Percentiles rank a stretch among this genome's conserved stretches.
phyloP scores from a whole-genome alignment of 1,140 invertebrate genomes.

The Nasonia vitripennis region DNA sequence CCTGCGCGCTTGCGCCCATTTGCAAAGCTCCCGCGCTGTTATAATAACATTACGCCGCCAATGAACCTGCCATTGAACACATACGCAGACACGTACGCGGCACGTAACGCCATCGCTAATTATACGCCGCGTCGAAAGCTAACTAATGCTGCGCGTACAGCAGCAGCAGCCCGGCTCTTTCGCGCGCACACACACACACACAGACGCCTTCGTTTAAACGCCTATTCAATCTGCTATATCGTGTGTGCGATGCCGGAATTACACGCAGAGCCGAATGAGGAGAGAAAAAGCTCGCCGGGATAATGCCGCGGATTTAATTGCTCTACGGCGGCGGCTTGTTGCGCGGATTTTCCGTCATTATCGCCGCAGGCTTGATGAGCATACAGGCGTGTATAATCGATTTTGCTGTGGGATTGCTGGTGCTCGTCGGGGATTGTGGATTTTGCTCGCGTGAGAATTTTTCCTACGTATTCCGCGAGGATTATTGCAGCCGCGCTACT shows the following conservation, averaged over 20 bases:
- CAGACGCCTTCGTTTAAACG: neutral
- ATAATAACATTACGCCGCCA: conserved; percentile 71
- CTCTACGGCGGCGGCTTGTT: neutral
- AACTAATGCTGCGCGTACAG: neutral
- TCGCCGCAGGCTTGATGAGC: neutral
- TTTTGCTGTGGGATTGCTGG: neutral
- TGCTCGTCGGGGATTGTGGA: neutral
- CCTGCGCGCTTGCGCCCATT: conserved; percentile 60
- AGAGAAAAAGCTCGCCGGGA: neutral
- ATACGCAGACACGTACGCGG: conserved; percentile 56
- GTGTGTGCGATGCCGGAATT: neutral
- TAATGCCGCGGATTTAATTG: neutral
- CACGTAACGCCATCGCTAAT: conserved; percentile 68
- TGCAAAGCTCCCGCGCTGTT: conserved; percentile 63
- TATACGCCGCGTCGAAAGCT: conserved; percentile 55
- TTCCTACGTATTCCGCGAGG: too few relatives aligned
- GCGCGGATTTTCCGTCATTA: neutral
- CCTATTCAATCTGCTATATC: neutral
- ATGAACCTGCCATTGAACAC: conserved; percentile 71
- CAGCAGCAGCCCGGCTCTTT: neutral
- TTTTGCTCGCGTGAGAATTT: neutral
- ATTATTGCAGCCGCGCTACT: too few relatives aligned
- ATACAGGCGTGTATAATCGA: neutral
- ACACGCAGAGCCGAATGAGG: neutral
- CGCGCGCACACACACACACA: neutral